A percentile compares a stretch with the other conserved stretches of the same genome.
Evolutionary conservation across 92 coral and sea anemone genomes (phyloP).

Genomic region (Epizoanthus scotinus): DNA sequence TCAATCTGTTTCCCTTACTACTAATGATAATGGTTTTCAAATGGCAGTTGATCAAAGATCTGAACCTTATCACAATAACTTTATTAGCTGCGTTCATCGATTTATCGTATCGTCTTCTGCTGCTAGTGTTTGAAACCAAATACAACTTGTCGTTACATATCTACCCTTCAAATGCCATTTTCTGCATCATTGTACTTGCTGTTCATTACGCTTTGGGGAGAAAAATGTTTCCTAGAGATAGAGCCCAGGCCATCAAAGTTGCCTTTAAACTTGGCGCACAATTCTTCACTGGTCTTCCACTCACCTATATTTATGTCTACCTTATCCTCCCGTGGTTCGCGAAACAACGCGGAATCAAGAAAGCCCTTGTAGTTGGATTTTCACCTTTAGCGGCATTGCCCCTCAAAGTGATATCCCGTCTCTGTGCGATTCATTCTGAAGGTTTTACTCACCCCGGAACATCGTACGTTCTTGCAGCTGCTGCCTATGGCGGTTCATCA

Average conservation of each 20-base stretch:
- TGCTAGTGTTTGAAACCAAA: not conserved
- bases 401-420: not conserved
- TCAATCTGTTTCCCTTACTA: not conserved
- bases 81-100: not conserved
- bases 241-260: not conserved
- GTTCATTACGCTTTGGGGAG: not conserved
- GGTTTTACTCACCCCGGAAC: not conserved
- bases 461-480: not conserved
- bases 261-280: not conserved
- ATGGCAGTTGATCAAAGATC: not conserved
- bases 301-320: not conserved
- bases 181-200: not conserved
- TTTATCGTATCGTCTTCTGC: not conserved
- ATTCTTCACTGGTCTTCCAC: not conserved
- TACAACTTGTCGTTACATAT: not conserved
- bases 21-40: not conserved
- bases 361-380: not conserved
- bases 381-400: not conserved
- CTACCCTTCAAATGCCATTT: not conserved
- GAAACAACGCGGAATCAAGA: not conserved
- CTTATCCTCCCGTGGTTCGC: not conserved
- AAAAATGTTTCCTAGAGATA: not conserved
- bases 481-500: not conserved
- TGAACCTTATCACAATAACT: not conserved
- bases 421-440: not conserved